Conservation (phyloP, 1,140 invertebrate species). For the Schlechtendalia chinensis region DNA sequence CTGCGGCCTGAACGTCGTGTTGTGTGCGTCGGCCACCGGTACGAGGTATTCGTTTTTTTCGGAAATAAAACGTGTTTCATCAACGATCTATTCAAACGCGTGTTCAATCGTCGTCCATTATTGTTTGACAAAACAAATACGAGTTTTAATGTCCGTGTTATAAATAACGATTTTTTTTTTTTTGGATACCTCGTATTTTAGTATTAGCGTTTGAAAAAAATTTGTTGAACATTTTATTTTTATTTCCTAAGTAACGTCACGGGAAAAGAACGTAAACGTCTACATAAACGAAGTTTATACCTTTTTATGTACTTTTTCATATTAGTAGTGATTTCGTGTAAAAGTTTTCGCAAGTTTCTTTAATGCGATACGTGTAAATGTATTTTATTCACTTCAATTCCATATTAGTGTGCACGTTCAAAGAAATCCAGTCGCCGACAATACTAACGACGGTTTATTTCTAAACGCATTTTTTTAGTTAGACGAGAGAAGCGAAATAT, state of each 20-base stretch:
- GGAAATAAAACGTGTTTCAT: too few species aligned
- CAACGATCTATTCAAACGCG: too few species aligned
- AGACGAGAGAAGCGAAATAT: neutral
- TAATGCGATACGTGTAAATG: conserved; percentile 18
- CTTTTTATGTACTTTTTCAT: conserved; percentile 15
- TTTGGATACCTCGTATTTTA: neutral
- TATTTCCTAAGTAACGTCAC: neutral
- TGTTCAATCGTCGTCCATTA: too few species aligned
- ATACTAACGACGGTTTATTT: neutral
- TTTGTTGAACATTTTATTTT: neutral
- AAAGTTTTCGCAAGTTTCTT: conserved; percentile 6
- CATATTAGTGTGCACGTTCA: conserved; percentile 5
- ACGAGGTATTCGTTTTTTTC: too few species aligned
- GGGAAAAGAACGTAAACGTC: neutral
- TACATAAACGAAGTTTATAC: neutral
- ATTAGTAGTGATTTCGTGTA: neutral
- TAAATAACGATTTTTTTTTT: too few species aligned
- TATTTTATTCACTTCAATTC: neutral
- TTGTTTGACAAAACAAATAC: too few species aligned
- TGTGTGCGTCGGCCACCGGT: neutral
- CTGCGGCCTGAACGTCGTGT: neutral
- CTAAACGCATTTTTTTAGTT: neutral
- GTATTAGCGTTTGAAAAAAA: neutral
- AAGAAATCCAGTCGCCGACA: neutral
- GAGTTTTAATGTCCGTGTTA: too few species aligned